Conservation (phyloP, 2,888 invertebrate species). For the Leptogaster cylindrica region DNA sequence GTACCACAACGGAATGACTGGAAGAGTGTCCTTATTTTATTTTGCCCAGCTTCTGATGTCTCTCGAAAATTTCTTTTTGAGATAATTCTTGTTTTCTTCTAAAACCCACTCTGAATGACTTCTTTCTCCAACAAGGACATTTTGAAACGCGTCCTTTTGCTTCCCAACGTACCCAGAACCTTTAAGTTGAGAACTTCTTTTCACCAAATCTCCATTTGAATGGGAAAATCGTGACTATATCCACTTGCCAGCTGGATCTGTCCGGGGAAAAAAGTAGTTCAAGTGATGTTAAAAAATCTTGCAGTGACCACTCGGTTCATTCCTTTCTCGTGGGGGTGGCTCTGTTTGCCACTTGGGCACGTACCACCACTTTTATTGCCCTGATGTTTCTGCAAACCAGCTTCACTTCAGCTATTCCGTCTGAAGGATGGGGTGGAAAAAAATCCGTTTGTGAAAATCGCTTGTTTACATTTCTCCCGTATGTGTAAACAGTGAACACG, state of each 20-base stretch:
- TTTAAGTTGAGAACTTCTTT: neutral
- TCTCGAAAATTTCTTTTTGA: too few relatives aligned
- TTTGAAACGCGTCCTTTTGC: too few relatives aligned
- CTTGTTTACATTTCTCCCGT: slow-evolving; percentile 28
- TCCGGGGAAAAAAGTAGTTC: slow-evolving; percentile 31
- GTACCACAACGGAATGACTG: too few relatives aligned
- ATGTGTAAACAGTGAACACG: slow-evolving; percentile 33
- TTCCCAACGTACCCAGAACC: too few relatives aligned
- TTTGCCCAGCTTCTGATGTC: too few relatives aligned
- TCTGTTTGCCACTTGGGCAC: slow-evolving; percentile 27
- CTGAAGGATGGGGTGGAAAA: slow-evolving; percentile 27
- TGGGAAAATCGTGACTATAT: slow-evolving; percentile 22
- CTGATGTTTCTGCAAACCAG: slow-evolving; percentile 21
- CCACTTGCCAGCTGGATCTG: slow-evolving; percentile 21
- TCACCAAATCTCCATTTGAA: slow-evolving; percentile 4
- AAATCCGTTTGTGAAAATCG: slow-evolving; percentile 18
- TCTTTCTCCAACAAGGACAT: too few relatives aligned
- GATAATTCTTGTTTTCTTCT: too few relatives aligned
- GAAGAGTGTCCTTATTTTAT: too few relatives aligned
- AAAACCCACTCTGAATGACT: too few relatives aligned
- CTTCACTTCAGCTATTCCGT: slow-evolving; percentile 7
- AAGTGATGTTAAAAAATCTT: slow-evolving; percentile 24
- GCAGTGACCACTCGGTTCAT: slow-evolving; percentile 33
- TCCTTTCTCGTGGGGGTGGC: neutral
- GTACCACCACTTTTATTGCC: slow-evolving; percentile 20